Evolutionary conservation across 2,113 vertebrate species (phyloP), one percentile per base, ranked within the genome.

Genomic region (Leucoraja erinaceus): DNA sequence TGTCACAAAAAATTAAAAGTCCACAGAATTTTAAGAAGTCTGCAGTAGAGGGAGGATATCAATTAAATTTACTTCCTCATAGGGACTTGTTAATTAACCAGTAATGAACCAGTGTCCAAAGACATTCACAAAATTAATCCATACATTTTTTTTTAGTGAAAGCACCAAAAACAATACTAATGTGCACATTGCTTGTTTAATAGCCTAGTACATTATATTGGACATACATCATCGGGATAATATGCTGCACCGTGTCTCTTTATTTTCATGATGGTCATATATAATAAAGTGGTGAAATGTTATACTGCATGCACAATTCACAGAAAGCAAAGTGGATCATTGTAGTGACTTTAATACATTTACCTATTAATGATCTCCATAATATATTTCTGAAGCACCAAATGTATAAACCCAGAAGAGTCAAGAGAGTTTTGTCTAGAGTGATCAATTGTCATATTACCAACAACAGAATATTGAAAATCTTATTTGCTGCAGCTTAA

Each of bases 21-120:
- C 88, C 1, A 8, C 61, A 70, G n/a, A 63, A 38, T 61, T 70
- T 66, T 38, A 70, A 47, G 31, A 38, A 90, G 88, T 91, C 33
- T 91, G 38, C 14, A 8, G 6, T 22, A 28, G 90, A 22, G 8
- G 33, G 38, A 68, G 8, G 63, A 38, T 47, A 6, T 72, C 10
- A 91, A 25, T 22, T 70, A 10, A 54, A 91, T 25, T 91, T 70
- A 91, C 68, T 91, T 70, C 7, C 7, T 91, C n/a, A 47, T 72
- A 0, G 31, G 90, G 38, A 14, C n/a, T 72, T 54, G 33, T 74
- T 72, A 91, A 12, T 22, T 11, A 72, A 91, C 22, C 72, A 68
- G 90, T 14, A 91, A 28, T 91, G 68, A 91, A 74, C 70, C 90
- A 91, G 11, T 22, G n/a, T 14, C 33, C 90, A 91, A 91, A 25